Base-by-base conservation (phyloP, 2,113 vertebrate species). In the Ciconia boyciana region DNA sequence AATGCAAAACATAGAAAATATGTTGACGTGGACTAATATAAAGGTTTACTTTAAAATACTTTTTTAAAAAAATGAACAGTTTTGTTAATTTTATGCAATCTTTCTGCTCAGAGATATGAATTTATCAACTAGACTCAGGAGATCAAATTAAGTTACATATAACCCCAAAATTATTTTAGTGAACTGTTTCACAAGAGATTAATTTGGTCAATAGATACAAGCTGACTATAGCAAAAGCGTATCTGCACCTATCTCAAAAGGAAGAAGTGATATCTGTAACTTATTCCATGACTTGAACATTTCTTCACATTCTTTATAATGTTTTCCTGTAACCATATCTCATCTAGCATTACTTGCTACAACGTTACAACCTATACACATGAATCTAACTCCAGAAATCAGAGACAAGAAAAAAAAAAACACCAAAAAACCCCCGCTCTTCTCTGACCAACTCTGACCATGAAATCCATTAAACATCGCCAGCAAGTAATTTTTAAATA, bases 401-500 rank as follows among this genome's bases (percentile, higher is more conserved):
- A 75, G 62, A 86, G 14, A 43, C 34, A 72, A 76, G 16, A 31
- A 28, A 76, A 77, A 58, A 60, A 24, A 64, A 10, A 4, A 62
- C 19, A 57, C 16, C 13, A 83, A 51, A 49, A 58, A 28, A 13
- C 1, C 10, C 7, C 25, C 54, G 41, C 11, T 43, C 24, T 60
- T 72, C 4, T 1, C 34, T 86, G 58, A 88, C 39, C 71, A 60
- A 66, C 19, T 84, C 43, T 61, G 26, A 92, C 55, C 43, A 68
- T 39, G 46, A 89, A 79, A 91, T 81, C 13, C 54, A 72, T 75
- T 87, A 92, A 90, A 75, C 19, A 71, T 65, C 21, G 31, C 9
- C 49, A 89, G 52, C 52, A 92, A 95, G 69, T 69, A 34, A 81
- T 89, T 94, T 89, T 72, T 13, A 69, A 57, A 78, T 82, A 62